Evolutionary conservation across 2,888 invertebrate genomes (phyloP).

Genomic region (Volucella inanis): DNA sequence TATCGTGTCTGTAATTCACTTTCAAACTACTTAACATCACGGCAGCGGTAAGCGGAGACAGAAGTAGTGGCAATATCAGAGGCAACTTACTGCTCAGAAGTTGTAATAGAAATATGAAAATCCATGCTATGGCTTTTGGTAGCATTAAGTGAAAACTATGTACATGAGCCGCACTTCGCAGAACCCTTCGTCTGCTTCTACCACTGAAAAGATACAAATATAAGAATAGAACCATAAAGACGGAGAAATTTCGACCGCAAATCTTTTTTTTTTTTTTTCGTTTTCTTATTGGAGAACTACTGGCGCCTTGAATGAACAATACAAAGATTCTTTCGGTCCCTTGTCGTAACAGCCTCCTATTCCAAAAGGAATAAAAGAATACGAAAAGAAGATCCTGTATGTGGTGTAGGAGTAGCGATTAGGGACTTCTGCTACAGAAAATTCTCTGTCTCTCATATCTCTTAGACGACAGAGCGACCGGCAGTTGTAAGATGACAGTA

Average conservation of each 20-base stretch:
- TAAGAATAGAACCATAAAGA: constrained; percentile 49
- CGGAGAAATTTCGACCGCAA: constrained; percentile 43
- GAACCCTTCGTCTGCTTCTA: background rate
- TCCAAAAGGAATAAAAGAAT: background rate
- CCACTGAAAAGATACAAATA: constrained; percentile 34
- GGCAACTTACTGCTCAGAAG: too few relatives aligned
- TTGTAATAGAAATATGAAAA: constrained; percentile 64
- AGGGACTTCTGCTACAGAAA: constrained; percentile 58
- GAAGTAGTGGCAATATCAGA: too few relatives aligned
- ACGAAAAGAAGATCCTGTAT: constrained; percentile 25
- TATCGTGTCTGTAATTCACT: constrained; percentile 71
- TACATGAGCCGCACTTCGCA: constrained; percentile 10
- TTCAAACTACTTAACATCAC: constrained; percentile 70
- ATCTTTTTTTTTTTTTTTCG: constrained; percentile 32
- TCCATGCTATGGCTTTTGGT: constrained; percentile 47
- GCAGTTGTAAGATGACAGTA: constrained; percentile 64
- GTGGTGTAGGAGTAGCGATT: constrained; percentile 54
- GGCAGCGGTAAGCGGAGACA: constrained; percentile 9
- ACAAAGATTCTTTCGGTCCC: background rate
- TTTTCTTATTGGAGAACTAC: background rate
- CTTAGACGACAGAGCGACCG: constrained; percentile 38
- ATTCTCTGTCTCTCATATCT: constrained; percentile 51
- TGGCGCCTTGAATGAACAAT: constrained; percentile 16
- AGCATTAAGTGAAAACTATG: constrained; percentile 65
- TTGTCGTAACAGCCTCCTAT: constrained; percentile 26